Conservation (phyloP, 2,113 vertebrate species). For the Alosa alosa region DNA sequence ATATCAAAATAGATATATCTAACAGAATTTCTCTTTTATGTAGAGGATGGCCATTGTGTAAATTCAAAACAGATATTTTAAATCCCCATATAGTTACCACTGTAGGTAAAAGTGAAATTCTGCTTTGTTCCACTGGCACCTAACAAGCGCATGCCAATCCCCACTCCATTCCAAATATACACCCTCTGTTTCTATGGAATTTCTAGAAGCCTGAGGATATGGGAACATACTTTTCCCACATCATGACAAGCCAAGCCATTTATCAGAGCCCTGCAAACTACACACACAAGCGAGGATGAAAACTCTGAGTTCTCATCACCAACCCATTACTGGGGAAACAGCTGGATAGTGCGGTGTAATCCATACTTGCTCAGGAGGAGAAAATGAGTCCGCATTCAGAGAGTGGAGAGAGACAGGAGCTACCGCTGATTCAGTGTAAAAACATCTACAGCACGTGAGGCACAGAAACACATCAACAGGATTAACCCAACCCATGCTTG, state of each 20-base stretch:
- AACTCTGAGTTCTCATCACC: neutral
- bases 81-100: no score
- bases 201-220: neutral
- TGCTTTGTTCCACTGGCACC: neutral
- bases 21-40: neutral
- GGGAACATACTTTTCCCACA: neutral
- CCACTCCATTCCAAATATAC: no score
- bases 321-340: neutral
- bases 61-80: neutral
- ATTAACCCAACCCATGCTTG: neutral
- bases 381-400: neutral
- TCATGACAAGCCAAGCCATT: neutral
- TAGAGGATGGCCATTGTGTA: neutral
- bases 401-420: neutral
- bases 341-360: neutral
- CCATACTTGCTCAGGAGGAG: neutral
- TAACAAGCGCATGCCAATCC: neutral
- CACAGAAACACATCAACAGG: neutral
- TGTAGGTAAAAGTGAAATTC: neutral
- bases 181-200: no score
- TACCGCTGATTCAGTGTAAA: slow-evolving; percentile 5
- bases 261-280: neutral
- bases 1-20: no score
- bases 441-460: neutral
- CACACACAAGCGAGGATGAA: neutral